Evolutionary conservation across 2,888 invertebrate species (phyloP).

Genomic region (Pyrrhia umbra): DNA sequence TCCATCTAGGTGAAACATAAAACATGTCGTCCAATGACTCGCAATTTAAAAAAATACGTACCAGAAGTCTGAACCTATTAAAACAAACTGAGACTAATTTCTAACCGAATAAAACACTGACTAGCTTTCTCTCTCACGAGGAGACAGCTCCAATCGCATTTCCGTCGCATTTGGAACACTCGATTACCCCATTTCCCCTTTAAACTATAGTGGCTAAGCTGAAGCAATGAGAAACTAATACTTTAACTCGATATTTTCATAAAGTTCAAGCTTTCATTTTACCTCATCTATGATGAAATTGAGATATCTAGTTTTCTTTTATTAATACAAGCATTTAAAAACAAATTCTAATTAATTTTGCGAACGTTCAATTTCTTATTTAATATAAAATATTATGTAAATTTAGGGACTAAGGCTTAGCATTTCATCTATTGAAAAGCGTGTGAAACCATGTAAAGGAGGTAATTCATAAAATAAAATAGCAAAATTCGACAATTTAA

Average conservation of each 20-base stretch:
- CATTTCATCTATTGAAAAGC: no score
- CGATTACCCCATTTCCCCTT: slow-evolving; percentile 36
- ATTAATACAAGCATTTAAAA: no score
- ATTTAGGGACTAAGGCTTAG: no score
- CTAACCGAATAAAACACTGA: slow-evolving; percentile 37
- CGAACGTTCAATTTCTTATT: no score
- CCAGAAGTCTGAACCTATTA: slow-evolving; percentile 12
- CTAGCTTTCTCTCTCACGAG: slow-evolving; percentile 11
- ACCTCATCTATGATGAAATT: neutral
- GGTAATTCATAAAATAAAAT: neutral
- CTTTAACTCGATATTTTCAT: slow-evolving; percentile 3
- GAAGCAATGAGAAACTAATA: slow-evolving; percentile 8
- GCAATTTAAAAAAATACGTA: slow-evolving; percentile 5
- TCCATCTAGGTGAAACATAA: no score
- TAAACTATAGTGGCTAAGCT: slow-evolving; percentile 15
- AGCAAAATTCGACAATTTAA: slow-evolving; percentile 8
- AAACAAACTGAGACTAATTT: slow-evolving; percentile 43
- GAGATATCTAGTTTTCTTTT: neutral
- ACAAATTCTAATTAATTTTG: no score
- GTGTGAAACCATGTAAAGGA: neutral
- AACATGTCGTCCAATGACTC: no score
- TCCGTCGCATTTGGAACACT: slow-evolving; percentile 43
- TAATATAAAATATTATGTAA: no score
- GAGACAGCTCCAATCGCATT: slow-evolving; percentile 44
- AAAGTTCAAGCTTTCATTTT: neutral